These are phyloP conservation scores for Enteromius argenteus DNA, from an alignment of 2,797 vertebrate genomes.

Conservation along the genomic window DNA sequence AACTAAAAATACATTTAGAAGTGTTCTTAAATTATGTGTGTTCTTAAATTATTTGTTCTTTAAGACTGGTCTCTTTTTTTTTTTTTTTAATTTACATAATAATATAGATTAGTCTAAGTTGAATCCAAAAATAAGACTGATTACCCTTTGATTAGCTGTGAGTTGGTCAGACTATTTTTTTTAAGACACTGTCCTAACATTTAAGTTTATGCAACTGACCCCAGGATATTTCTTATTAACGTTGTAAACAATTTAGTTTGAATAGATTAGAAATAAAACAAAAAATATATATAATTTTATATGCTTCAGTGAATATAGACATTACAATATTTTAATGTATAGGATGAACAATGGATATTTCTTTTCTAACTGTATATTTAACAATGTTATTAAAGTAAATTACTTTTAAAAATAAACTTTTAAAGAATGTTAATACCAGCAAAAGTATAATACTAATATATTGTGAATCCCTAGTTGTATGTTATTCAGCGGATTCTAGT, in stretches of 20 bases:
- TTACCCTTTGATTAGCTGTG: neutral
- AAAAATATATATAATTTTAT: neutral
- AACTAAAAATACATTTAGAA: neutral
- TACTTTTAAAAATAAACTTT: neutral
- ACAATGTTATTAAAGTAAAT: neutral
- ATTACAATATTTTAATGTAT: neutral
- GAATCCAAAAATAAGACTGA: neutral
- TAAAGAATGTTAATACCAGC: neutral
- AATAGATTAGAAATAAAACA: neutral
- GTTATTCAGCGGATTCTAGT: neutral
- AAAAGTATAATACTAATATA: neutral
- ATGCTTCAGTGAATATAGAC: neutral
- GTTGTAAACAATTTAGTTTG: neutral
- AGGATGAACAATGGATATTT: neutral
- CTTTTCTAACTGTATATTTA: neutral
- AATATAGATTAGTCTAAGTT: neutral
- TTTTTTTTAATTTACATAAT: neutral
- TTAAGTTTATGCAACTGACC: neutral
- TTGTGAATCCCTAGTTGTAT: neutral
- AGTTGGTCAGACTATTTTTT: neutral
- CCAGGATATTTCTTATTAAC: neutral
- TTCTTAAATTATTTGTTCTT: neutral
- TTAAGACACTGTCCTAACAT: neutral
- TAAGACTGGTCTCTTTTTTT: neutral
- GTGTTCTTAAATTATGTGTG: neutral